Evolutionary conservation across 2,113 vertebrate species (phyloP).

Genomic region (Miniopterus natalensis): DNA sequence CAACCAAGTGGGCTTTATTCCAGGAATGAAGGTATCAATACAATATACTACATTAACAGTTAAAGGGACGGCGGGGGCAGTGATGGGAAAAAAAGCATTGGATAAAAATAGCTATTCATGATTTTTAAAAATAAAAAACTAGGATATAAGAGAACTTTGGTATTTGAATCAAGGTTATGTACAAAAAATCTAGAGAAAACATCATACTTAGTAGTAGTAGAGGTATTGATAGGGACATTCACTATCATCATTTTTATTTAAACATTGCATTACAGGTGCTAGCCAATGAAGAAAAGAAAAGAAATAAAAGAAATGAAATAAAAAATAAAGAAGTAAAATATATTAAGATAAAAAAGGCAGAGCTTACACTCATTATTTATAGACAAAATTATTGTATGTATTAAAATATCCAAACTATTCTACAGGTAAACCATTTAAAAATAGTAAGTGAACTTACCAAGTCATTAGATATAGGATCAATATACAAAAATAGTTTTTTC

Average conservation of each 20-base stretch:
- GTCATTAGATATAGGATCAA: neutral
- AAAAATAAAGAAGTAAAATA: neutral
- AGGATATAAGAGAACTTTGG: neutral
- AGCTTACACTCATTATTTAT: neutral
- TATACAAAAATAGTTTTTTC: neutral
- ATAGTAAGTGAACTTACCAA: constrained; percentile 25
- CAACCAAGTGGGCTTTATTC: constrained; percentile 24
- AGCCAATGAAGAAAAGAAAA: neutral
- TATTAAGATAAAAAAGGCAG: neutral
- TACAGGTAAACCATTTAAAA: constrained; percentile 37
- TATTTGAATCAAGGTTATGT: neutral
- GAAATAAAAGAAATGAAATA: neutral
- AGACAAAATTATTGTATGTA: neutral
- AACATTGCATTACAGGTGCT: neutral
- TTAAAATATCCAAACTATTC: neutral
- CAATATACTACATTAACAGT: neutral
- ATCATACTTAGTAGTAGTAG: neutral
- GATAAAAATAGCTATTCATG: constrained; percentile 1
- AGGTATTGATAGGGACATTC: neutral
- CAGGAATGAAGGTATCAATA: neutral
- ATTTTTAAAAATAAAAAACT: neutral
- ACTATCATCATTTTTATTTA: neutral
- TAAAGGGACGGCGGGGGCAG: neutral
- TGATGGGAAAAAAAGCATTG: neutral
- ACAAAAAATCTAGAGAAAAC: constrained; percentile 14